Evolutionary conservation across 1,140 invertebrate species (phyloP), one percentile per base, ranked within the genome.

Genomic region (Globodera ellingtonae): DNA sequence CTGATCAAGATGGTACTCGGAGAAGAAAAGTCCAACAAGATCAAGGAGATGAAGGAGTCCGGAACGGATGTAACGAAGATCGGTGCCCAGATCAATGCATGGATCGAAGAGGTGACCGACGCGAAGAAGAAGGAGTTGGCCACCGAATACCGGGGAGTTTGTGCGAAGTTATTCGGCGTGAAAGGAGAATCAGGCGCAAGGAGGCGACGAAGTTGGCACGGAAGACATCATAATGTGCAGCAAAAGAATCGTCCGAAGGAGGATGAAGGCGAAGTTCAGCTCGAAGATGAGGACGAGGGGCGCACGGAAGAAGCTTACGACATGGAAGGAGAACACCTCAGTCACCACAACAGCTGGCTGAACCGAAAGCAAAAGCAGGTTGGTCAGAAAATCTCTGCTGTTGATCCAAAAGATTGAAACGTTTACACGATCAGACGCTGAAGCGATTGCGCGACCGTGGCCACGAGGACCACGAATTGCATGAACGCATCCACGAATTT

Each of bases 31-130:
- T 79, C 85, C 18, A 18, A 6, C n/a, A 79, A 85, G 48, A 46
- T 85, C 15, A 86, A 85, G 67, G 79, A 75, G 18, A 48, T 85
- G 79, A 86, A 84, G 56, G 84, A 86, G 80, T 44, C 48, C 21
- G 84, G 84, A 5, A 73, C 82, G 46, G 72, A 70, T 52, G 24
- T 62, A 4, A 74, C 56, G 8, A 79, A 85, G 66, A 21, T 86
- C 15, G n/a, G 44, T 50, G 76, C 62, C 4, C 84, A 86, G 62
- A 72, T 86, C 15, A 67, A 85, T 10, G 74, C 81, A 62, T 82
- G 79, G 50, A 46, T 85, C 10, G 48, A 44, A 9, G 80, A 73
- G 15, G 13, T 85, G 44, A 44, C n/a, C 10, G 84, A 85, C 62
- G 84, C 85, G 48, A 21, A 78, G n/a, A 85, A 85, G 66, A 85